These are phyloP conservation scores for Polia nebulosa DNA, from an alignment of 2,888 invertebrate species.

Conservation along the genomic window DNA sequence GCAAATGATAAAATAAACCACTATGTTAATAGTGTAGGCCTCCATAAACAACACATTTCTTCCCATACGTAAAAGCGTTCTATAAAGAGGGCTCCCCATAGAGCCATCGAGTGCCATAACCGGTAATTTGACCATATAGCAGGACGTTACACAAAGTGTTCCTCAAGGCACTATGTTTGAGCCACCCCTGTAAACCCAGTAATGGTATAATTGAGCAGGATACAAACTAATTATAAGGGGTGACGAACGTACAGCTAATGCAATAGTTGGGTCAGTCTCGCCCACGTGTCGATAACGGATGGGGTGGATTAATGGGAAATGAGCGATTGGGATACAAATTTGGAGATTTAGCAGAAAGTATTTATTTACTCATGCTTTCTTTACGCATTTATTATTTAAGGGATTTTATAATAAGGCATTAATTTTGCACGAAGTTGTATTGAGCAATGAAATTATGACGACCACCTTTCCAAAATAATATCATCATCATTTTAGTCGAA, in stretches of 20 bases:
- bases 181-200: conserved; percentile 8
- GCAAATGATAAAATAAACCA: neutral
- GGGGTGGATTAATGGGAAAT: conserved; percentile 19
- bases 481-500: no score
- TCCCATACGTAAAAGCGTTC: neutral
- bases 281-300: conserved; percentile 24
- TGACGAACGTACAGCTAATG: conserved; percentile 16
- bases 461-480: neutral
- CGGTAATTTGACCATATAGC: neutral
- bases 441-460: neutral
- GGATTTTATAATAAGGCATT: neutral
- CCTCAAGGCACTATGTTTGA: conserved; percentile 27
- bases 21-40: neutral
- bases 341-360: neutral
- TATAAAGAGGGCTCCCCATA: neutral
- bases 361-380: neutral
- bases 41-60: neutral
- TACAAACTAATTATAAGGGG: conserved; percentile 36
- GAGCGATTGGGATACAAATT: conserved; percentile 4
- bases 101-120: neutral
- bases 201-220: conserved; percentile 16
- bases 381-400: neutral
- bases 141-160: conserved; percentile 12
- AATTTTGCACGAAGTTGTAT: neutral
- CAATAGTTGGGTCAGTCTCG: conserved; percentile 28